A percentile compares a stretch with the other conserved stretches of the same genome.
phyloP scores from a whole-genome alignment of 2,113 vertebrate genomes.

The Triplophysa siluroides region DNA sequence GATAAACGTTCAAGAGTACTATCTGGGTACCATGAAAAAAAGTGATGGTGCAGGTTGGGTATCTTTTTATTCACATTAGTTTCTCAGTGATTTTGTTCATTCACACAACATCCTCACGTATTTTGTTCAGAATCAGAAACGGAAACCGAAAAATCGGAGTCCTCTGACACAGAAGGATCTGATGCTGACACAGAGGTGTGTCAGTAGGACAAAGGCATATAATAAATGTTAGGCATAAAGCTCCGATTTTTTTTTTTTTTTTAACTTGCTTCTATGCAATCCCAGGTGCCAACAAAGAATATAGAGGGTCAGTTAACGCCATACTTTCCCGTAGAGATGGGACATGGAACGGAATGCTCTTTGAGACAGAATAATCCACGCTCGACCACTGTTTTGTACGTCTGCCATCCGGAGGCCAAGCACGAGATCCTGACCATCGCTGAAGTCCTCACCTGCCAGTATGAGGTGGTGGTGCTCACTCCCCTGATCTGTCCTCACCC shows the following conservation, averaged over 20 bases:
- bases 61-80: neutral
- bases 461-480: conserved; percentile 95
- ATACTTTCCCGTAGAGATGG: conserved; percentile 89
- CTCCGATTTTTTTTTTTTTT: neutral
- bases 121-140: conserved; percentile 35
- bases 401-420: conserved; percentile 97
- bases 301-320: conserved; percentile 97
- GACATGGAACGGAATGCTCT: conserved; percentile 90
- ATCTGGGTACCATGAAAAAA: conserved; percentile 83
- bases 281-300: conserved; percentile 83
- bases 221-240: neutral
- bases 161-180: conserved; percentile 56
- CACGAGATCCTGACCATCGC: conserved; percentile 96
- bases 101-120: neutral
- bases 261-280: neutral
- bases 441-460: conserved; percentile 96
- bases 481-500: conserved; percentile 93
- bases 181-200: conserved; percentile 64
- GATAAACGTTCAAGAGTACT: conserved; percentile 94
- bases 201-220: neutral
- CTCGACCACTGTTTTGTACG: conserved; percentile 87
- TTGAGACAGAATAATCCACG: conserved; percentile 87
- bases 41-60: conserved; percentile 81
- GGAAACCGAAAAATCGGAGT: conserved; percentile 59
- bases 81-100: neutral